Evolutionary conservation across 2,113 vertebrate species (phyloP), one percentile per base, ranked within the genome.

Genomic region (Pteropus alecto): DNA sequence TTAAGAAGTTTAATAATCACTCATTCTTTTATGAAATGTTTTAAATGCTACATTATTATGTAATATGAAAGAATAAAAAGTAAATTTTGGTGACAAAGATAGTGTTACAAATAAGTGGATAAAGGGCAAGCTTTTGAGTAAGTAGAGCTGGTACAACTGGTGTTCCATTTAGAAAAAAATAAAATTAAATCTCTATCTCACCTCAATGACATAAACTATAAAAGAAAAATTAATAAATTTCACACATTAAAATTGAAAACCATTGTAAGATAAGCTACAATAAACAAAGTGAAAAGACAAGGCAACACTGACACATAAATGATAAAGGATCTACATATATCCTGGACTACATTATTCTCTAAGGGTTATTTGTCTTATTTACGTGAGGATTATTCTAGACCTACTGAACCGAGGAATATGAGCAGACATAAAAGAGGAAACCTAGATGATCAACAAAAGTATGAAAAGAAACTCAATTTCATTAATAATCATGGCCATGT

Each of bases 171-270:
- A 48, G 91, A 67, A 82, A 54, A 78, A 46, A 67, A 94, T 7
- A 41, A 84, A 86, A 54, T 58, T 28, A 74, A 71, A 83, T 90
- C 30, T 71, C 79, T 70, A 1, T 10, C 28, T 88, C 33, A 73
- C 16, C 18, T 87, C 63, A 46, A 4, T 76, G n/a, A 0, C 51
- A 54, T 56, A 56, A 78, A 73, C n/a, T 87, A 12, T 83, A 48
- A 51, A 82, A 93, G 54, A 78, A 88, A 61, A 90, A n/a, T 86
- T 35, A 87, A 4, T 79, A 78, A 28, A 30, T 81, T 78, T 67
- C 63, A 91, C 28, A 88, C 22, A 67, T 88, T 91, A 56, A 90
- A 90, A 93, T n/a, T 22, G 30, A 95, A 84, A 65, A 43, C 12
- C 46, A 41, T 26, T 48, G 2, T 94, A 41, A 51, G n/a, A 63